phyloP scores from a whole-genome alignment of 2,113 vertebrate species.

The Plecotus auritus region DNA sequence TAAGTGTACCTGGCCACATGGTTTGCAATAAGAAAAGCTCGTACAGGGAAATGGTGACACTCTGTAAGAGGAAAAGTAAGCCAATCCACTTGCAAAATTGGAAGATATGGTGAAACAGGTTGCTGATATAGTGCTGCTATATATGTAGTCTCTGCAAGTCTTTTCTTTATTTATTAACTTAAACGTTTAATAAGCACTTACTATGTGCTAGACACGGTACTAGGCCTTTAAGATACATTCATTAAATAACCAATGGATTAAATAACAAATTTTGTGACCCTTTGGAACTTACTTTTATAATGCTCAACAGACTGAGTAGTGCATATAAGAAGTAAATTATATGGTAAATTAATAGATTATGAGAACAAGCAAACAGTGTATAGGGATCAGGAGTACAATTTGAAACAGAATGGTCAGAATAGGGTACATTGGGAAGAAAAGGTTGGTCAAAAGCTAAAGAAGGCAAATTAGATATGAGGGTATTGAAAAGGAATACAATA shows the following conservation, averaged over 20 bases:
- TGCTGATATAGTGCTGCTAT: not conserved
- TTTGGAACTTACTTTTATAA: not conserved
- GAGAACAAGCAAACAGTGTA: not conserved
- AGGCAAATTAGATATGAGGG: fast-evolving
- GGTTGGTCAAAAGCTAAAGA: not conserved
- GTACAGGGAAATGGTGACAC: not conserved
- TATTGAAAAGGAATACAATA: fast-evolving
- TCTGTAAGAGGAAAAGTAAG: not conserved
- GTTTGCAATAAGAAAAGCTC: not conserved
- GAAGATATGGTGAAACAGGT: not conserved
- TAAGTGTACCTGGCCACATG: not conserved
- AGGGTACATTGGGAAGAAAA: not conserved
- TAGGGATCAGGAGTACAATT: not conserved
- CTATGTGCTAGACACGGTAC: no score
- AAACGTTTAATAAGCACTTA: not conserved
- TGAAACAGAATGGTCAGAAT: not conserved
- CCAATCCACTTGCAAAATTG: not conserved
- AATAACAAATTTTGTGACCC: not conserved
- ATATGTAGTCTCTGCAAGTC: not conserved
- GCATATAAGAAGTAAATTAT: not conserved
- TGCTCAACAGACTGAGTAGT: not conserved
- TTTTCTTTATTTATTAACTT: not conserved
- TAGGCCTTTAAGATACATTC: not conserved
- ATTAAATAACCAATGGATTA: not conserved
- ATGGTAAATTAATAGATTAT: not conserved